phyloP scores from a whole-genome alignment of 2,888 invertebrate genomes.

The Piscicola geometra region DNA sequence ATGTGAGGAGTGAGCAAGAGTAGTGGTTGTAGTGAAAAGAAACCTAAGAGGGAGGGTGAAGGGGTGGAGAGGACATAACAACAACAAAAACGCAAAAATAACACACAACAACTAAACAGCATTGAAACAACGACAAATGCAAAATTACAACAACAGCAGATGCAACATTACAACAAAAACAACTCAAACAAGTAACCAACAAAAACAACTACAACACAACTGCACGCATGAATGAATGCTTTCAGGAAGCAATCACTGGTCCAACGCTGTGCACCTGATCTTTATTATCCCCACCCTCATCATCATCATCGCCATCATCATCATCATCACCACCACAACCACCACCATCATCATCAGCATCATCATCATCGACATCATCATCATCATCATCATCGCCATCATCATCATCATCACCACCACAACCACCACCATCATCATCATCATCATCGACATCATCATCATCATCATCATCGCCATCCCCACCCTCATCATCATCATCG shows the following conservation, averaged over 20 bases:
- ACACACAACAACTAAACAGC: no score
- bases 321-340: slow-evolving; percentile 19
- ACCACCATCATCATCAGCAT: slow-evolving; percentile 12
- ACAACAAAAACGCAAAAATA: no score
- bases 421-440: not conserved
- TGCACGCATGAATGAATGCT: not conserved
- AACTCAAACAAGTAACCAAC: no score
- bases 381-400: slow-evolving; percentile 34
- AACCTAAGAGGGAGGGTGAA: no score
- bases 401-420: slow-evolving; percentile 27
- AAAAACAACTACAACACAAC: not conserved
- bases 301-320: slow-evolving; percentile 13
- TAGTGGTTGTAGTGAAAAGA: no score
- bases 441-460: not conserved
- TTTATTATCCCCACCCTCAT: slow-evolving; percentile 14
- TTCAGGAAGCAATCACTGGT: slow-evolving; percentile 2
- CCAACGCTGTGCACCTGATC: not conserved
- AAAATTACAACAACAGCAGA: no score
- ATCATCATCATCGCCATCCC: not conserved
- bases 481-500: not conserved
- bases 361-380: slow-evolving; percentile 30
- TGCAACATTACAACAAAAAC: no score
- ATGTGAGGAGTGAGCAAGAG: no score
- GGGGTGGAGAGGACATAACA: no score
- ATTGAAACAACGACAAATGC: no score